Percentiles rank a stretch among this genome's conserved stretches.
These are phyloP conservation scores for Pangasius larnaudii DNA, from an alignment of 2,797 vertebrate genomes.

Conservation along the genomic window DNA sequence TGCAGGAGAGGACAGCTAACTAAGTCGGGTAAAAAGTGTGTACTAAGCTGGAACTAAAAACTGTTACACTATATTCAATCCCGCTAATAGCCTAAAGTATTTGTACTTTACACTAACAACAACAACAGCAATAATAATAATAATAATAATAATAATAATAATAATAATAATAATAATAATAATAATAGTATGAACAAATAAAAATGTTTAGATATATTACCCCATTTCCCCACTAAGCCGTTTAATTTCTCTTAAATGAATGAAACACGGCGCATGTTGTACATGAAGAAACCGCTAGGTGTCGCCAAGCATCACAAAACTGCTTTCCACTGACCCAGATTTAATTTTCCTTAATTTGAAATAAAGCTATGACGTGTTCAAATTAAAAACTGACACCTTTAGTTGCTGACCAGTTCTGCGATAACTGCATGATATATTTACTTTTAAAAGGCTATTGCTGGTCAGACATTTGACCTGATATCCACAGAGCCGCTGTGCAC, in stretches of 20 bases:
- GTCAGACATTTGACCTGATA: not conserved
- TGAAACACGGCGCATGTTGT: not conserved
- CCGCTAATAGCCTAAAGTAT: not conserved
- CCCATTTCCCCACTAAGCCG: not conserved
- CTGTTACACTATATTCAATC: not conserved
- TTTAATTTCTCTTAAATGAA: not conserved
- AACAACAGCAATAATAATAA: not conserved
- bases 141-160: not conserved
- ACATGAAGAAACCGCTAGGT: constrained; percentile 61
- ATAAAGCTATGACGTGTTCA: constrained; percentile 5
- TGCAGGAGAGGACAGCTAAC: not conserved
- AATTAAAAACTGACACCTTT: not conserved
- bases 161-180: constrained; percentile 19
- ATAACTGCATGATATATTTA: not conserved
- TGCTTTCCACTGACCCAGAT: constrained; percentile 32
- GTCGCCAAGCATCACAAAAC: constrained; percentile 61
- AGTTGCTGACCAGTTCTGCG: not conserved
- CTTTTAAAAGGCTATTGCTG: not conserved
- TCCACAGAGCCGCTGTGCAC: not conserved
- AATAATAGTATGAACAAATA: constrained; percentile 3
- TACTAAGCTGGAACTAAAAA: not conserved
- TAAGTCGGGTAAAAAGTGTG: not conserved
- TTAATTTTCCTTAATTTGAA: constrained; percentile 28
- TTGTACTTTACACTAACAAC: not conserved
- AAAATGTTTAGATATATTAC: not conserved